These are phyloP conservation scores for Eupeodes corollae DNA, from an alignment of 1,140 invertebrate species.

Conservation along the genomic window DNA sequence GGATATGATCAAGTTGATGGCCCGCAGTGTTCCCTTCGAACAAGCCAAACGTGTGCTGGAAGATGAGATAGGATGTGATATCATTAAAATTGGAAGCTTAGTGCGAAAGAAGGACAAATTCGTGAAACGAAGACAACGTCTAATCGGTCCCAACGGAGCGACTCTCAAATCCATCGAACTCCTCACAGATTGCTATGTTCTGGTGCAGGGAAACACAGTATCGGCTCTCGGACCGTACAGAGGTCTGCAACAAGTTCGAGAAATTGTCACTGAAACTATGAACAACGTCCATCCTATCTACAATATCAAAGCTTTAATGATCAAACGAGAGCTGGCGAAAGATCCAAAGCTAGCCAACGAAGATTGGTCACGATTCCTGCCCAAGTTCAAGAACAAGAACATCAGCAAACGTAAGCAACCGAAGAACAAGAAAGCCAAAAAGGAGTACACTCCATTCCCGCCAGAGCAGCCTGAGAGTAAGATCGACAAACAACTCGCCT, in stretches of 20 bases:
- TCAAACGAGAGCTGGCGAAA: conserved; percentile 88
- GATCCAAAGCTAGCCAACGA: conserved; percentile 86
- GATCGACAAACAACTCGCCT: conserved; percentile 85
- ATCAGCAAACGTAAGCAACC: conserved; percentile 74
- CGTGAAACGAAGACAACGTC: conserved; percentile 83
- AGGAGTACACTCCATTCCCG: conserved; percentile 95
- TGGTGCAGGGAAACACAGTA: conserved; percentile 98
- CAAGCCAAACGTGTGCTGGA: conserved; percentile 76
- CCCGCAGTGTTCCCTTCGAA: conserved; percentile 93
- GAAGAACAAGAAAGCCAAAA: conserved; percentile 74
- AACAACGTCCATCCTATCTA: conserved; percentile 99
- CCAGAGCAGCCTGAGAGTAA: conserved; percentile 87
- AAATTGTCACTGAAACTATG: conserved; percentile 95
- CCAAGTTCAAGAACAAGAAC: conserved; percentile 91
- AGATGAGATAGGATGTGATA: conserved; percentile 88
- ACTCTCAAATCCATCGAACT: conserved; percentile 96
- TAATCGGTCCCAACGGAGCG: conserved; percentile 94
- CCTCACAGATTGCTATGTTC: conserved; percentile 93
- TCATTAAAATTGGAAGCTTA: conserved; percentile 91
- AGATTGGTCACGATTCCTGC: conserved; percentile 94
- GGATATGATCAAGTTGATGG: conserved; percentile 90
- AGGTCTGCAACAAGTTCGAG: conserved; percentile 83
- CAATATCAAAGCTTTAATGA: conserved; percentile 97
- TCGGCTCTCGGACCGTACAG: conserved; percentile 89
- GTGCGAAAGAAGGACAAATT: conserved; percentile 91